Base-by-base conservation (phyloP, 2,797 vertebrate species). In the Euthynnus affinis region DNA sequence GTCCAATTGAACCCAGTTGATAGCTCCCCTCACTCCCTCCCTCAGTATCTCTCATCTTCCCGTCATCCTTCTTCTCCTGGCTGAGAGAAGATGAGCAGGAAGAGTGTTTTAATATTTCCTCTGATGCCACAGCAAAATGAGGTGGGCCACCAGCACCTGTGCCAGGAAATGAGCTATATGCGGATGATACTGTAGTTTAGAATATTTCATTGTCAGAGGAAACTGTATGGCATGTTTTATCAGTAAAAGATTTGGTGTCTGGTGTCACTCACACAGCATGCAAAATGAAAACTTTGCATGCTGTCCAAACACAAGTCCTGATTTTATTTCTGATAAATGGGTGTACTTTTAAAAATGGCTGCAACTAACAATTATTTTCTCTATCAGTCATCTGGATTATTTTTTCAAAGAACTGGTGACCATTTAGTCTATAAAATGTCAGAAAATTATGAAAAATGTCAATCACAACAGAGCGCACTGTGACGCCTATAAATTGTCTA, bases 91-190 rank as follows among this genome's bases (percentile, higher is more conserved):
- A 91, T 87, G 90, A 91, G 89, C 75, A 81, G 83, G 73, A 84
- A 40, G 84, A 85, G 88, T 91, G 90, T 87, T 93, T 93, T 89
- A 86, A 92, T 94, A 86, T 86, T 93, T 84, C 88, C 86, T 85
- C 74, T 90, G 90, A 91, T 91, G 90, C 88, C 84, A 83, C 78
- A 86, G 69, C 81, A 81, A 89, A 91, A 94, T 89, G 86, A 94
- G 84, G 81, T 53, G 65, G 67, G 65, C 74, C 55, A 67, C 71
- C 63, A 57, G 74, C 64, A 75, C 67, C 72, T 69, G 61, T 18
- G 17, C 71, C 48, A 15, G 70, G 79, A 76, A 83, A 89, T 86
- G 82, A 91, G 68, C 84, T 85, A 68, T 80, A 86, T 78, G 80
- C 61, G 22, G 80, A 88, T 80, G 90, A 91, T 76, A 22, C 68